Evolutionary conservation across 2,888 invertebrate species (phyloP).

Genomic region (Nomada lathburiana): DNA sequence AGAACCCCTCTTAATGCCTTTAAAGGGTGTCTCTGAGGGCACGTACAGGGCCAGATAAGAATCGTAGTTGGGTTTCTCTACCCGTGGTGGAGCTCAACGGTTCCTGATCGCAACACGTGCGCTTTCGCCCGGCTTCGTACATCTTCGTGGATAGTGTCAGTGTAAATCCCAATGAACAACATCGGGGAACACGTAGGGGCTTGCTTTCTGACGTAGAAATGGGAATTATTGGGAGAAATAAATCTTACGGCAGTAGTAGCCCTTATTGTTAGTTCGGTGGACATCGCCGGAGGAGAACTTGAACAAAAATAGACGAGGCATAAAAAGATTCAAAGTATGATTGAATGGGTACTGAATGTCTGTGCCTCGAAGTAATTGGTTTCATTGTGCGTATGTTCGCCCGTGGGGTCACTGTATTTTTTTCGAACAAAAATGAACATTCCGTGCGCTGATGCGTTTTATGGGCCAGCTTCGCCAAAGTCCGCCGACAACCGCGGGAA

Average conservation of each 20-base stretch:
- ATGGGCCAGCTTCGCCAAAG: background rate
- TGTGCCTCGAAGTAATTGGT: no score
- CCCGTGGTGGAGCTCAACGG: background rate
- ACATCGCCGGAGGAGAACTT: no score
- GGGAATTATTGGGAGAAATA: conserved; percentile 27
- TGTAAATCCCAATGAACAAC: conserved; percentile 48
- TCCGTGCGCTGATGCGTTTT: background rate
- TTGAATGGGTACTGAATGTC: no score
- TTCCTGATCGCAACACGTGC: conserved; percentile 20
- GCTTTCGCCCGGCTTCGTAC: conserved; percentile 19
- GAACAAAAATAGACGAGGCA: no score
- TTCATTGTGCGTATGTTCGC: no score
- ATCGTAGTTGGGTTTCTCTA: conserved; percentile 17
- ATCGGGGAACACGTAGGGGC: conserved; percentile 12
- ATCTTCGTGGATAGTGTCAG: conserved; percentile 17
- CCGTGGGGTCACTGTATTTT: no score
- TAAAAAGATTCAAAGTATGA: no score
- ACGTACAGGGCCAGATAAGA: conserved; percentile 4
- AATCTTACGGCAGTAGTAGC: conserved; percentile 1
- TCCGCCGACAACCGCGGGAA: background rate
- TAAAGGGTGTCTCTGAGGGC: background rate
- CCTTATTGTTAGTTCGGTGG: no score
- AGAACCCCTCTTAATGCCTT: conserved; percentile 34
- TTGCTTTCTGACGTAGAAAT: background rate
- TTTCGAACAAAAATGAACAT: background rate